Conservation (phyloP, 2,888 invertebrate genomes). For the Cryptocephalus primarius region DNA sequence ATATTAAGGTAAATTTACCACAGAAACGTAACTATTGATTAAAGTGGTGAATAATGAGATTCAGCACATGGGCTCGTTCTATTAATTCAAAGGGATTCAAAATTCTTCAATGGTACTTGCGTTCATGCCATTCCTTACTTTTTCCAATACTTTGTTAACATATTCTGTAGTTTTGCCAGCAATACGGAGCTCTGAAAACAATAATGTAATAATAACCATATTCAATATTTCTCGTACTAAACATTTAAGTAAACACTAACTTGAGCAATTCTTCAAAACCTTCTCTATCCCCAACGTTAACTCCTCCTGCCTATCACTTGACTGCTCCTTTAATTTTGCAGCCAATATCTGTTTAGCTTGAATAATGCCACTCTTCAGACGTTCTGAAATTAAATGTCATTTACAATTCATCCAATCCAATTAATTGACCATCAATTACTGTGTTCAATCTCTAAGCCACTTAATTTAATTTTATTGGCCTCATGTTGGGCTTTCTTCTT, state of each 20-base stretch:
- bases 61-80: too few species aligned
- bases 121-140: constrained; percentile 55
- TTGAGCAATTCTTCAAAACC: constrained; percentile 56
- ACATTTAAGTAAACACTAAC: constrained; percentile 41
- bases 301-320: constrained; percentile 48
- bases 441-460: constrained; percentile 88
- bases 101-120: neutral
- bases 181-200: constrained; percentile 66
- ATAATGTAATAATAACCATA: constrained; percentile 1
- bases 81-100: too few species aligned
- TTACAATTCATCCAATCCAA: neutral
- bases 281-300: constrained; percentile 60
- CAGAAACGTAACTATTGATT: too few species aligned
- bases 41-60: too few species aligned
- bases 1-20: too few species aligned
- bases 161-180: constrained; percentile 89
- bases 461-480: constrained; percentile 93
- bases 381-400: constrained; percentile 47
- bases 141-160: constrained; percentile 85
- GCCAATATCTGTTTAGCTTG: constrained; percentile 67
- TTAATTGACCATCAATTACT: constrained; percentile 49
- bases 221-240: neutral
- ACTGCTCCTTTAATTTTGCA: constrained; percentile 51
- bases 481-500: constrained; percentile 99
- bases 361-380: constrained; percentile 63